Conservation (phyloP, 1,140 invertebrate genomes). For the Drosophila yakuba region DNA sequence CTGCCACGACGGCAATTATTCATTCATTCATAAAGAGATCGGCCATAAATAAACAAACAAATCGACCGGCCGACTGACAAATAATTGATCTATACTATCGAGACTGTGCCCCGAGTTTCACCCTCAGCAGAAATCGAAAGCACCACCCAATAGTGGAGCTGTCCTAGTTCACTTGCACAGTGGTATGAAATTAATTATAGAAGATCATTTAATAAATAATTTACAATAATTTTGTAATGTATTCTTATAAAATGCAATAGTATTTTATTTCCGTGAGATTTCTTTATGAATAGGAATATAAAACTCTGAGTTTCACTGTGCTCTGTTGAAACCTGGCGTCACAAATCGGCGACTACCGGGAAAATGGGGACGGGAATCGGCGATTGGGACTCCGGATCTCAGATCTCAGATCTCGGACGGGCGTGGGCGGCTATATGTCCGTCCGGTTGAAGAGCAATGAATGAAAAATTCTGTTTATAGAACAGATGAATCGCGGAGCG, state of each 20-base stretch:
- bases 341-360: constrained; percentile 10
- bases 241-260: no score
- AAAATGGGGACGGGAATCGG: background rate
- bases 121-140: constrained; percentile 1
- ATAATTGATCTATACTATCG: constrained; percentile 73
- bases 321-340: constrained; percentile 23
- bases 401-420: constrained; percentile 7
- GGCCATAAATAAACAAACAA: constrained; percentile 74
- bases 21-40: constrained; percentile 82
- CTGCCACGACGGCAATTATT: constrained; percentile 64
- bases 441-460: constrained; percentile 43
- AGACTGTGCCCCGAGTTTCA: constrained; percentile 15
- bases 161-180: constrained; percentile 2
- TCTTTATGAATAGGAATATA: no score
- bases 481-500: background rate
- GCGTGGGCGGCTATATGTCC: constrained; percentile 40
- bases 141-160: background rate
- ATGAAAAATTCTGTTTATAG: constrained; percentile 65
- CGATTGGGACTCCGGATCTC: constrained; percentile 26
- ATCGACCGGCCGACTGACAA: constrained; percentile 62
- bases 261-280: no score
- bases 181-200: background rate
- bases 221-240: background rate
- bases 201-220: background rate
- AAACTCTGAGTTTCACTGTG: background rate